These are phyloP conservation scores for Daubentonia madagascariensis DNA, from an alignment of 2,113 vertebrate species.

Conservation along the genomic window DNA sequence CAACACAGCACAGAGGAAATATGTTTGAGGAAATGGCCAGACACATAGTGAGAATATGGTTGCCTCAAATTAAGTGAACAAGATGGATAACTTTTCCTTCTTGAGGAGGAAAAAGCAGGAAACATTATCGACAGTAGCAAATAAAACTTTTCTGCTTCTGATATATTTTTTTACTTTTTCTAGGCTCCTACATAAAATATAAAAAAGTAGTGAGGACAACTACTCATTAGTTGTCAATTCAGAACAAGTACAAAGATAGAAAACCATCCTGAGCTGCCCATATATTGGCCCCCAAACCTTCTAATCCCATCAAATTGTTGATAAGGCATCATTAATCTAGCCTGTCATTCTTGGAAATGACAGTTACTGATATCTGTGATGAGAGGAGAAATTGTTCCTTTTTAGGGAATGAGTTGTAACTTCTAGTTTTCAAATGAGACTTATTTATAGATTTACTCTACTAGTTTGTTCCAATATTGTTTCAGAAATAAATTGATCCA, in stretches of 20 bases:
- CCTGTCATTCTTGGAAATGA: background rate
- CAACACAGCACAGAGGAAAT: background rate
- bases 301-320: background rate
- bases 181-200: background rate
- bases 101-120: background rate
- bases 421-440: background rate
- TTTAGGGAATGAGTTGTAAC: background rate
- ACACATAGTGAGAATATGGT: background rate
- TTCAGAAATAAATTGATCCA: background rate
- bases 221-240: background rate
- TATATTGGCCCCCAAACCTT: background rate
- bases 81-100: background rate
- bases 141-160: background rate
- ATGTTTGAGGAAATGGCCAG: constrained; percentile 30
- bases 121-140: background rate
- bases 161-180: background rate
- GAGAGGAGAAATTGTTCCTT: background rate
- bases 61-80: constrained; percentile 1
- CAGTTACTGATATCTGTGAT: background rate
- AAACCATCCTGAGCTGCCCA: background rate
- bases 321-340: background rate
- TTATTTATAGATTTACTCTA: background rate
- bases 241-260: background rate
- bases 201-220: background rate
- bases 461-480: background rate